Evolutionary conservation across 2,797 vertebrate species (phyloP).

Genomic region (Pyrrhura leucotis): DNA sequence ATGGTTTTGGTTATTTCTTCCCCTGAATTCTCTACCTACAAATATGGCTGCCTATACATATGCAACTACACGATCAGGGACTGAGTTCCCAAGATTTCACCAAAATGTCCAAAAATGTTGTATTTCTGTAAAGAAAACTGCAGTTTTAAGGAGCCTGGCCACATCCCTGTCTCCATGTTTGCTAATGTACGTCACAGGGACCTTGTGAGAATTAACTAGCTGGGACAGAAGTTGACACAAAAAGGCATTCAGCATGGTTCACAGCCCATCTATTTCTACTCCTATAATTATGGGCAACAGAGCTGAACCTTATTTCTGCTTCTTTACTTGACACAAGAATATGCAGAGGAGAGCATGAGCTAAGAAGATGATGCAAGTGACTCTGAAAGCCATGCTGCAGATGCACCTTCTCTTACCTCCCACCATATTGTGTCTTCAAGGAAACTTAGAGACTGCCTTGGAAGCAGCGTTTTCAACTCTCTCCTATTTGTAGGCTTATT

Average conservation of each 20-base stretch:
- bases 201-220: background rate
- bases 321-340: background rate
- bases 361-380: background rate
- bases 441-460: background rate
- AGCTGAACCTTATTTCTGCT: background rate
- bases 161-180: background rate
- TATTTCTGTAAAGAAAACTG: background rate
- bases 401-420: background rate
- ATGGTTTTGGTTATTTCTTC: background rate
- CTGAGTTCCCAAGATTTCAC: background rate
- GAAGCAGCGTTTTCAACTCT: background rate
- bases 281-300: background rate
- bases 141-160: background rate
- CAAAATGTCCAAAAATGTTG: background rate
- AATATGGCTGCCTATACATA: background rate
- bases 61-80: background rate
- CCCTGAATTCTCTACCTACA: background rate
- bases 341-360: background rate
- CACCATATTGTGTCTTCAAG: background rate
- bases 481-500: background rate
- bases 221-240: background rate
- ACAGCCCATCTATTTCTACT: background rate
- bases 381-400: background rate
- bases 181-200: background rate
- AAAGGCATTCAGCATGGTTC: background rate